Conservation (phyloP, 1,140 invertebrate species). For the Pygmarrhopalites habei region DNA sequence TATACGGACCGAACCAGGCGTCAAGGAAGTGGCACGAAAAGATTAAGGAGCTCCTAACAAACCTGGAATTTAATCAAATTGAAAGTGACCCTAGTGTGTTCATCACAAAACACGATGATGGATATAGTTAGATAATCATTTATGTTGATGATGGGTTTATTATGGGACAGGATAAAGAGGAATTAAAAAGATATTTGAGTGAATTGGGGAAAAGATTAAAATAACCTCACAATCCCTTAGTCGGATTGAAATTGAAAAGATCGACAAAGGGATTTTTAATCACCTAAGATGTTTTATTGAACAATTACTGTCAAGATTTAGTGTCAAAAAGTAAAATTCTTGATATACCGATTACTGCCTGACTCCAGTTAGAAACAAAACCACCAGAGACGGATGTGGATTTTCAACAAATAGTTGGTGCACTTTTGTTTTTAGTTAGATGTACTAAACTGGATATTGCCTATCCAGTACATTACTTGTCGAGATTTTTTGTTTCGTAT, state of each 20-base stretch:
- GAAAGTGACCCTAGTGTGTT: conserved; percentile 6
- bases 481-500: conserved; percentile 31
- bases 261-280: not conserved
- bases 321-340: not conserved
- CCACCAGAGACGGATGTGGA: not conserved
- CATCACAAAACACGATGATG: not conserved
- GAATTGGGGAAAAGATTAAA: conserved; percentile 20
- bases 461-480: conserved; percentile 41
- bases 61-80: no score
- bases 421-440: conserved; percentile 42
- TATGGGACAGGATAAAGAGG: not conserved
- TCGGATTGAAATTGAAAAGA: not conserved
- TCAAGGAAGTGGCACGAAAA: conserved; percentile 41
- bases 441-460: conserved; percentile 44
- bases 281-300: not conserved
- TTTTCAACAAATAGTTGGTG: conserved; percentile 41
- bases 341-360: not conserved
- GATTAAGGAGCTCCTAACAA: not conserved
- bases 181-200: not conserved
- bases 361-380: not conserved
- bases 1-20: conserved; percentile 47
- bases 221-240: conserved; percentile 41
- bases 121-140: conserved; percentile 42
- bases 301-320: not conserved
- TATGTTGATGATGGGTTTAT: conserved; percentile 41